Percentiles rank a stretch among this genome's conserved stretches.
These are phyloP conservation scores for Dendrolimus kikuchii DNA, from an alignment of 1,140 invertebrate genomes.

Conservation along the genomic window DNA sequence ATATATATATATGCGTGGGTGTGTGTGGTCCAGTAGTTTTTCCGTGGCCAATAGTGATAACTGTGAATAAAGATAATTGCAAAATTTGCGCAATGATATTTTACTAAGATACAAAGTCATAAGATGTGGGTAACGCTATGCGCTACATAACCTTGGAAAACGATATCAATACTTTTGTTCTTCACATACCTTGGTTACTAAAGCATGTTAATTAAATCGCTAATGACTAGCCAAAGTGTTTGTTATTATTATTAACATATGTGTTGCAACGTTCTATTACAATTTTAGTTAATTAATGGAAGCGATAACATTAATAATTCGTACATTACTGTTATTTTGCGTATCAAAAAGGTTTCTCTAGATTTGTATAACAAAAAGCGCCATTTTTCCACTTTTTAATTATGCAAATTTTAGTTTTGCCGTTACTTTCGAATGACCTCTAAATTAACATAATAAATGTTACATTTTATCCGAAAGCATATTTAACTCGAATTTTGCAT, in stretches of 20 bases:
- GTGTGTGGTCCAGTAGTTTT: no score
- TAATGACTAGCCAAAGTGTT: slow-evolving; percentile 29
- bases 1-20: not conserved
- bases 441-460: no score
- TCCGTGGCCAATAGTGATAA: no score
- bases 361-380: no score
- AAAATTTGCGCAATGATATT: not conserved
- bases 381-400: no score
- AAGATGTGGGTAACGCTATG: not conserved
- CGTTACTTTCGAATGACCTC: no score
- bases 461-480: no score
- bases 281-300: not conserved
- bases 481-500: no score
- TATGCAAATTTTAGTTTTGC: no score
- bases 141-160: slow-evolving; percentile 5
- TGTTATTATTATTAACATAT: slow-evolving; percentile 16
- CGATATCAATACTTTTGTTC: slow-evolving; percentile 10
- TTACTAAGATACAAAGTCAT: not conserved
- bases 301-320: not conserved
- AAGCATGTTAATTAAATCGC: slow-evolving; percentile 43
- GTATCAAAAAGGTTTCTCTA: no score
- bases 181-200: slow-evolving; percentile 24
- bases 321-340: no score
- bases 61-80: not conserved
- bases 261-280: slow-evolving; percentile 7